Evolutionary conservation across 2,797 vertebrate genomes (phyloP), one percentile per base, ranked within the genome.

Genomic region (Gallinago stenura): DNA sequence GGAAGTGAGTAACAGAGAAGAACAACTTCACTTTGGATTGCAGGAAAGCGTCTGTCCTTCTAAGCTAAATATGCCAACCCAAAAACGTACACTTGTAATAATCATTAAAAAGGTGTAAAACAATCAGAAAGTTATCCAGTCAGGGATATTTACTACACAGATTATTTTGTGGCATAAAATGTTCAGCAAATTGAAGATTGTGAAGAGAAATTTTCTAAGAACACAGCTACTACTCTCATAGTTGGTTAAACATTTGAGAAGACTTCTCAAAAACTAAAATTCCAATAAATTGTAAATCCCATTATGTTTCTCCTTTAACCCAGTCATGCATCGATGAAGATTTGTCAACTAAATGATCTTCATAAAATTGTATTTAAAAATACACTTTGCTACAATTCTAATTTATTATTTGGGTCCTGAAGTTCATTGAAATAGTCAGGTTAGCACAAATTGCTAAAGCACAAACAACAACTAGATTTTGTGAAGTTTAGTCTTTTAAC

Each of bases 301-400:
- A 22, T 5, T 19, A 78, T 28, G 14, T 17, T 71, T 30, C 31
- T 91, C 8, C 56, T 88, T 75, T 68, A 93, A 75, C 9, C 9
- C 26, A 57, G 45, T 31, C 54, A 64, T 1, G 3, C n/a, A 72
- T 2, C 0, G 0, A 45, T 7, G 3, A 83, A 48, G 8, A 53
- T 35, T 14, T 45, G 43, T 37, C 41, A 90, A 72, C 31, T 31
- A 78, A 53, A 73, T 9, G 1, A 46, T 28, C 18, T 51, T 50
- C 7, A 11, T 25, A 53, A 73, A 79, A 48, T 4, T 56, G 7
- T 35, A 50, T 28, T 76, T 73, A n/a, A 88, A 81, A 72, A 58
- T 45, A 69, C 4, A 51, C 24, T 62, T 81, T n/a, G 10, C 31
- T 72, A 41, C 5, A 69, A 46, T 58, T 75, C 58, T 58, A 19